phyloP scores from a whole-genome alignment of 2,113 vertebrate species.

The Jacana jacana region DNA sequence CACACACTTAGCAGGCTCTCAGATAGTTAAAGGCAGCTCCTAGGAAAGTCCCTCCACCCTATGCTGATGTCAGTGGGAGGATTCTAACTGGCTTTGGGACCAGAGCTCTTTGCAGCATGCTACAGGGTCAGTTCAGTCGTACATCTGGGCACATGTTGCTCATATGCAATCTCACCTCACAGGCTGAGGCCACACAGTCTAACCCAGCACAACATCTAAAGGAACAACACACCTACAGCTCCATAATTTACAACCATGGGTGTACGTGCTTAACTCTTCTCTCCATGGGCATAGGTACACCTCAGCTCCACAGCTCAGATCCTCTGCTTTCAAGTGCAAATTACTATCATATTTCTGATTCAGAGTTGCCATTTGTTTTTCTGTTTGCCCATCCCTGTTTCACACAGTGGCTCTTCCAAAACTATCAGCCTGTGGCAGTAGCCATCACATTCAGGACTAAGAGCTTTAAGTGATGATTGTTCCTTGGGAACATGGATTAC shows the following conservation, averaged over 20 bases:
- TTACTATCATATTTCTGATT: not conserved
- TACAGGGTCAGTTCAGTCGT: not conserved
- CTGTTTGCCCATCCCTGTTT: not conserved
- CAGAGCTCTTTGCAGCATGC: not conserved
- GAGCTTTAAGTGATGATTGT: not conserved
- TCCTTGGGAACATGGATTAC: not conserved
- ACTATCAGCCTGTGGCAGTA: not conserved
- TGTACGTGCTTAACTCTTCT: not conserved
- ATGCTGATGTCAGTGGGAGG: not conserved
- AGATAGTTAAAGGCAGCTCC: not conserved
- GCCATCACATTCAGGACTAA: not conserved
- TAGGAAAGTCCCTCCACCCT: not conserved
- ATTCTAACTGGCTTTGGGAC: not conserved
- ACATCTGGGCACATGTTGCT: not conserved
- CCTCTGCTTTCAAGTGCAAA: not conserved
- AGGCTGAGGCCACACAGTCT: not conserved
- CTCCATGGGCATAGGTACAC: not conserved
- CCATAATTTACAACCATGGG: not conserved
- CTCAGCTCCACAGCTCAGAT: not conserved
- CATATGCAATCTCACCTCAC: not conserved
- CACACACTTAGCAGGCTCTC: not conserved
- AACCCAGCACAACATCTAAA: not conserved
- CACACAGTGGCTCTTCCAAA: not conserved
- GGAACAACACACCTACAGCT: not conserved
- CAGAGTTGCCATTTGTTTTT: not conserved